Evolutionary conservation across 2,888 invertebrate species (phyloP).

Genomic region (Deilephila porcellus): DNA sequence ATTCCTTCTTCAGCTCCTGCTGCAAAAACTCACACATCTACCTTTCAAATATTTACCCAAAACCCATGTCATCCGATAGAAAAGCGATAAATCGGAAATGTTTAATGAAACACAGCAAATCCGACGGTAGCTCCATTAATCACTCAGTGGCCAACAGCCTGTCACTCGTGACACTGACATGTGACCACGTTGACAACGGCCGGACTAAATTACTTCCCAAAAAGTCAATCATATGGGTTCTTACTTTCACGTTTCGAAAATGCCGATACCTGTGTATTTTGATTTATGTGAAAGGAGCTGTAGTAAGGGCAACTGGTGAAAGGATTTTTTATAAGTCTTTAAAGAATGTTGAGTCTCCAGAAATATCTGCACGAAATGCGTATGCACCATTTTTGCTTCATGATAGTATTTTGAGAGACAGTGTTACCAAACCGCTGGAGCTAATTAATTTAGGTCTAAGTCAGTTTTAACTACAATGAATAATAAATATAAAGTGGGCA

Average conservation of each 20-base stretch:
- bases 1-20: too few species aligned
- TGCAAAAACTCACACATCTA: not conserved
- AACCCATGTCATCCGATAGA: not conserved
- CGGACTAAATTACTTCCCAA: constrained; percentile 11
- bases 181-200: constrained; percentile 15
- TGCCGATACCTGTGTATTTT: not conserved
- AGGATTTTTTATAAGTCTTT: too few species aligned
- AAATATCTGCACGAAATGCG: too few species aligned
- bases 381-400: too few species aligned
- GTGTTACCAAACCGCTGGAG: too few species aligned
- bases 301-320: too few species aligned
- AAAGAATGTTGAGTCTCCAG: too few species aligned
- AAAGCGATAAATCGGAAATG: constrained; percentile 15
- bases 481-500: too few species aligned
- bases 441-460: too few species aligned
- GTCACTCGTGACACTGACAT: constrained; percentile 8
- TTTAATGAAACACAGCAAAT: constrained; percentile 11
- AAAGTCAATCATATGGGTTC: constrained; percentile 16
- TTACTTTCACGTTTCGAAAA: not conserved
- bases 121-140: not conserved
- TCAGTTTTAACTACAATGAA: too few species aligned
- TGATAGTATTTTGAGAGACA: too few species aligned
- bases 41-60: not conserved
- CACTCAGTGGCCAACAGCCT: constrained; percentile 1
- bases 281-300: too few species aligned